Percentiles rank a stretch among this genome's conserved stretches.
Evolutionary conservation across 2,113 vertebrate genomes (phyloP).

Genomic region (Gallinago jamesoni): DNA sequence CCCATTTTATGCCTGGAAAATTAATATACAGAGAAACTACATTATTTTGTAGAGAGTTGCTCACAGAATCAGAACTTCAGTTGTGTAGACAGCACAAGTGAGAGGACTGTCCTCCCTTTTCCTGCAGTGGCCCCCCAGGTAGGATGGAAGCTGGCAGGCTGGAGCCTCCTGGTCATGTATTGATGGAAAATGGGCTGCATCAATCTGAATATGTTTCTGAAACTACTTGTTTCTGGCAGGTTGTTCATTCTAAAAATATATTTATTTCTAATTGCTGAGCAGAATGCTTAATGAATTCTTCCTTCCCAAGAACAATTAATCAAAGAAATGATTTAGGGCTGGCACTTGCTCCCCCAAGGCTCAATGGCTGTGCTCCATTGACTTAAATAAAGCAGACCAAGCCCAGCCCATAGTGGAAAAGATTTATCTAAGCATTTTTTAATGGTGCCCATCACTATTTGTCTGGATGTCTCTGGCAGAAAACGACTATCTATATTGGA

Average conservation of each 20-base stretch:
- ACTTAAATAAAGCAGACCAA: constrained; percentile 26
- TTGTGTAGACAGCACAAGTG: not conserved
- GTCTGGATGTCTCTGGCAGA: not conserved
- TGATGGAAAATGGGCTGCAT: constrained; percentile 40
- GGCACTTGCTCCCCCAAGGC: constrained; percentile 32
- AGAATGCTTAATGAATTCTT: constrained; percentile 61
- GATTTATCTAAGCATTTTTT: constrained; percentile 6
- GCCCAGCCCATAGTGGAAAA: not conserved
- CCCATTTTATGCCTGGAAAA: not conserved
- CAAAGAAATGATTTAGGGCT: constrained; percentile 49
- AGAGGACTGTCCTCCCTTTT: not conserved
- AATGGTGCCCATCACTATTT: not conserved
- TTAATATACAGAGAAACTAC: not conserved
- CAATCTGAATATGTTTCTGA: constrained; percentile 41
- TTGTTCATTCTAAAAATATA: constrained; percentile 63
- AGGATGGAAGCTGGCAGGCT: not conserved
- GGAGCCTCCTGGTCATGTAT: not conserved
- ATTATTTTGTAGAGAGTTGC: not conserved
- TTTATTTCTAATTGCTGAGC: constrained; percentile 66
- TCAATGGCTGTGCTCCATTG: constrained; percentile 48
- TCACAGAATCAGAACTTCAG: not conserved
- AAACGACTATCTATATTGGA: not conserved
- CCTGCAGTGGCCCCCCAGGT: not conserved
- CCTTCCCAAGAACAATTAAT: constrained; percentile 65
- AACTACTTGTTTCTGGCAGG: constrained; percentile 65